Conservation (phyloP, 2,113 vertebrate species). For the Egretta garzetta region DNA sequence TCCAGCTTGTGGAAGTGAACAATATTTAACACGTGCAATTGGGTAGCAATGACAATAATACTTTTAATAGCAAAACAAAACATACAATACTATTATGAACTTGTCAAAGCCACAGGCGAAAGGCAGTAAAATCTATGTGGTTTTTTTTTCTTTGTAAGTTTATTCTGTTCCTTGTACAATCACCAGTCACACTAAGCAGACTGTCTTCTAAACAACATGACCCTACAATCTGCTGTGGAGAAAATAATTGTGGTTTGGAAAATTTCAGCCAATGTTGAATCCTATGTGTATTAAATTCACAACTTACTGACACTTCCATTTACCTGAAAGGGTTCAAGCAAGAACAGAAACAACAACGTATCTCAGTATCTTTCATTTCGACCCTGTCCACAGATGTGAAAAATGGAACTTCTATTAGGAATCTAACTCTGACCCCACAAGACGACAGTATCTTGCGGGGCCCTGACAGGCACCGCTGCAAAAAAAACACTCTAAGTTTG, state of each 20-base stretch:
- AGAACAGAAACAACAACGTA: not conserved
- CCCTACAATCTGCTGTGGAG: not conserved
- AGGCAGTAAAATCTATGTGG: not conserved
- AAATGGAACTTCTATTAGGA: not conserved
- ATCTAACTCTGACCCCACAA: not conserved
- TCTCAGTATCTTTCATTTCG: not conserved
- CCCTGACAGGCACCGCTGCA: not conserved
- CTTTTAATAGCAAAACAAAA: not conserved
- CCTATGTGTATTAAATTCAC: not conserved
- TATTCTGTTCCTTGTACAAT: not conserved
- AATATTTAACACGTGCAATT: not conserved
- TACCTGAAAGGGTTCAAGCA: not conserved
- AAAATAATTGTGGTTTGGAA: not conserved
- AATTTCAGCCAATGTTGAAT: not conserved
- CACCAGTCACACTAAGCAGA: not conserved
- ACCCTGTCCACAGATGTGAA: not conserved
- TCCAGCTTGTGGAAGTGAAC: not conserved
- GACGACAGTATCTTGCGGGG: not conserved
- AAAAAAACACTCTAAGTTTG: not conserved
- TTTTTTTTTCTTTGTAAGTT: not conserved
- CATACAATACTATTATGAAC: not conserved
- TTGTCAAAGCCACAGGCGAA: not conserved
- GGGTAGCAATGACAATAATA: not conserved
- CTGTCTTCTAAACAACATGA: rapidly evolving
- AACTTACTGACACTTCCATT: not conserved